Conservation (phyloP, 2,888 invertebrate species). For the Micoletzkya japonica region DNA sequence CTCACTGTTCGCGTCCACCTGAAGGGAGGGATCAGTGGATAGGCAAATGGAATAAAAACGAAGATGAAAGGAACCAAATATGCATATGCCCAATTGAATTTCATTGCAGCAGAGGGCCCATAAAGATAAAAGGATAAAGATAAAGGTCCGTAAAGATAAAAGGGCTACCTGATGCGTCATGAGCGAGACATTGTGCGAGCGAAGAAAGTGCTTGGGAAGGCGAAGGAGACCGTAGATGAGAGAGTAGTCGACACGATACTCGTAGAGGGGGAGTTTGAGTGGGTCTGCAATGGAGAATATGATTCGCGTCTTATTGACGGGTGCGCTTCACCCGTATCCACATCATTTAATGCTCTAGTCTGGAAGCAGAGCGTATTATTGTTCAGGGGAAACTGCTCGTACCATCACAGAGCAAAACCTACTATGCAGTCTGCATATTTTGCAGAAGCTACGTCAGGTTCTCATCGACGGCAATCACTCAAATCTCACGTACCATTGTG, state of each 20-base stretch:
- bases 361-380: too few species aligned
- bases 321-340: too few species aligned
- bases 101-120: neutral
- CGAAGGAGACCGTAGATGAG: conserved; percentile 94
- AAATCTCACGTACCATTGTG: too few species aligned
- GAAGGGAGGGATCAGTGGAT: conserved; percentile 18
- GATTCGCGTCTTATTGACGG: too few species aligned
- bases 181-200: conserved; percentile 78
- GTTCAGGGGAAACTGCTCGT: too few species aligned
- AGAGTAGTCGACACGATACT: conserved; percentile 96
- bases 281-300: conserved; percentile 65
- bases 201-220: conserved; percentile 82
- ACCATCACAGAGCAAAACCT: too few species aligned
- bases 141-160: neutral
- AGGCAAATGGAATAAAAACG: conserved; percentile 1
- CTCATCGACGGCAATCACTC: too few species aligned
- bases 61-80: neutral
- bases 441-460: too few species aligned
- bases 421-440: too few species aligned
- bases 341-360: too few species aligned
- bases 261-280: conserved; percentile 69
- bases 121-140: neutral
- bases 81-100: neutral
- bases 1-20: conserved; percentile 78
- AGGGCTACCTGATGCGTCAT: conserved; percentile 66